These are phyloP conservation scores for Panagrolaimus sp. DNA, from an alignment of 1,140 invertebrate genomes.

Conservation along the genomic window DNA sequence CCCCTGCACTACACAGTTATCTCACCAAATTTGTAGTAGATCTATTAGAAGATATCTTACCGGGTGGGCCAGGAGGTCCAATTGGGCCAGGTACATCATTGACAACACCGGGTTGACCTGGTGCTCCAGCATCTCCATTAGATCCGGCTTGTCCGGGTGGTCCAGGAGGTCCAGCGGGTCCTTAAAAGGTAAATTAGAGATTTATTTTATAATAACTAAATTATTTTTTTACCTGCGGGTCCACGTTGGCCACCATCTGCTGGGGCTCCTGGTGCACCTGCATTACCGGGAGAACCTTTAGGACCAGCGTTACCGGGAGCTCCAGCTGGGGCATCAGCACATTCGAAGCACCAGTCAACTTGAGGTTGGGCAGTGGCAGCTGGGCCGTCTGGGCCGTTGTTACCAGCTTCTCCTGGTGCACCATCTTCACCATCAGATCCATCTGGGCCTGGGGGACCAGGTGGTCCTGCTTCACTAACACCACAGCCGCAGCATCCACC, in stretches of 20 bases:
- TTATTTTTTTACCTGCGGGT: slow-evolving; percentile 7
- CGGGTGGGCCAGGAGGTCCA: slow-evolving; percentile 12
- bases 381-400: slow-evolving; percentile 13
- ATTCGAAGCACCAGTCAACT: slow-evolving; percentile 20
- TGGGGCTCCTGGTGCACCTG: slow-evolving; percentile 18
- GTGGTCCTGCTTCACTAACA: slow-evolving; percentile 34
- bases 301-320: slow-evolving; percentile 13
- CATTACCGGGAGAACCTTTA: slow-evolving; percentile 2
- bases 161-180: neutral
- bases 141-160: neutral
- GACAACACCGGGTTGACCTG: slow-evolving; percentile 7
- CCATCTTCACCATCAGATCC: slow-evolving; percentile 28
- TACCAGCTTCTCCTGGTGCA: neutral
- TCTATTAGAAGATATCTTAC: no score
- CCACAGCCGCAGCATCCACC: slow-evolving; percentile 33
- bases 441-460: slow-evolving; percentile 37
- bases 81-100: slow-evolving; percentile 11
- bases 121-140: neutral
- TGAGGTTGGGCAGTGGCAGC: neutral
- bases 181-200: no score
- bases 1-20: no score
- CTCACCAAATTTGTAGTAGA: no score
- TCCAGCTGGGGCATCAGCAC: slow-evolving; percentile 11
- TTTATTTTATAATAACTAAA: no score
- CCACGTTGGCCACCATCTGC: slow-evolving; percentile 19